phyloP scores from a whole-genome alignment of 1,140 invertebrate genomes.

The Maniola jurtina region DNA sequence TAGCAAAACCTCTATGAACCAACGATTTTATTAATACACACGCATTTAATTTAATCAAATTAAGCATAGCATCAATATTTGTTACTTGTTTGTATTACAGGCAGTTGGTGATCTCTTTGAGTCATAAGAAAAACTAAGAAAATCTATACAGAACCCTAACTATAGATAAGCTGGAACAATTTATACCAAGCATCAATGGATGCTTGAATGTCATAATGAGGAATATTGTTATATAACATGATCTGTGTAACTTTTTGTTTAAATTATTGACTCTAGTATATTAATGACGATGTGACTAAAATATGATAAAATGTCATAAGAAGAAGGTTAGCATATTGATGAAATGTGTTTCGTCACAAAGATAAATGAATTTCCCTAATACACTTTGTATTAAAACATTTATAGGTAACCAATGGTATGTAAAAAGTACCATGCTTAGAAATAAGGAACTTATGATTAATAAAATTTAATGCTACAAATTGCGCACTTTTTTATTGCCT shows the following conservation, averaged over 20 bases:
- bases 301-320: constrained; percentile 17
- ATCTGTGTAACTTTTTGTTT: background rate
- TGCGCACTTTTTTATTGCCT: constrained; percentile 5
- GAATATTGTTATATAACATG: constrained; percentile 11
- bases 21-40: no score
- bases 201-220: constrained; percentile 22
- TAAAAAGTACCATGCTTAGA: constrained; percentile 47
- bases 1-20: no score
- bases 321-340: constrained; percentile 11
- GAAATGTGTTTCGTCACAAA: constrained; percentile 26
- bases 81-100: constrained; percentile 74
- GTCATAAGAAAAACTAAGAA: constrained; percentile 56
- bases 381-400: constrained; percentile 30
- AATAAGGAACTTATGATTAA: constrained; percentile 56
- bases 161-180: constrained; percentile 62
- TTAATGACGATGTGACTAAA: constrained; percentile 22
- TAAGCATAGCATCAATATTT: constrained; percentile 35
- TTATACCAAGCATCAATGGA: constrained; percentile 55
- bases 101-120: constrained; percentile 74
- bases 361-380: constrained; percentile 24
- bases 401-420: constrained; percentile 42
- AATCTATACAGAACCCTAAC: constrained; percentile 56
- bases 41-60: background rate
- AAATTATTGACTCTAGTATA: constrained; percentile 13
- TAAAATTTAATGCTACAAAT: constrained; percentile 41